These are phyloP conservation scores for Necrosyrtes monachus DNA, from an alignment of 2,797 vertebrate species.

Conservation along the genomic window DNA sequence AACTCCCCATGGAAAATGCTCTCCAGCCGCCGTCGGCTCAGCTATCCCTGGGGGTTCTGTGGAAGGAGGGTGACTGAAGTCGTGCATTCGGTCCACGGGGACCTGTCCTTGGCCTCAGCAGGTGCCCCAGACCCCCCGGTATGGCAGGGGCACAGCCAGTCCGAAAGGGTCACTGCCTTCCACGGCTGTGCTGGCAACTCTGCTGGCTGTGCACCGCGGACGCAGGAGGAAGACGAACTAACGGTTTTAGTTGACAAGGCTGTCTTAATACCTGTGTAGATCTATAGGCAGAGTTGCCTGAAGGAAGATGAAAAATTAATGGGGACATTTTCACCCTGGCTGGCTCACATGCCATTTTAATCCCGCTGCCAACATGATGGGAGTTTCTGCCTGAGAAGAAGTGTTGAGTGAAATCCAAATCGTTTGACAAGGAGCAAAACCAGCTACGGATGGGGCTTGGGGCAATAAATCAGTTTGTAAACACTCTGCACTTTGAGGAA, in stretches of 20 bases:
- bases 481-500: neutral
- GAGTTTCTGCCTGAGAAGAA: slow-evolving; percentile 5
- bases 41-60: neutral
- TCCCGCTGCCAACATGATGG: slow-evolving; percentile 37
- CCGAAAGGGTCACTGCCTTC: neutral
- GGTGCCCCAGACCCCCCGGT: neutral
- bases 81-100: rapidly evolving
- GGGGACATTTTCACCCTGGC: slow-evolving; percentile 56
- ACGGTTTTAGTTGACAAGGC: neutral
- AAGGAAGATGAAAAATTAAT: slow-evolving; percentile 72
- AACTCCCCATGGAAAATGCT: neutral
- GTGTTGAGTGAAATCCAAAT: slow-evolving; percentile 14
- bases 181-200: neutral
- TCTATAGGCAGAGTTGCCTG: slow-evolving; percentile 63
- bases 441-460: neutral
- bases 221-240: neutral
- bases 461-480: slow-evolving; percentile 25
- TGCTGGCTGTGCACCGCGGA: neutral
- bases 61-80: neutral
- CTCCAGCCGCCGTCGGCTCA: rapidly evolving
- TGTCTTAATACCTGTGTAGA: slow-evolving; percentile 56
- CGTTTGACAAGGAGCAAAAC: neutral
- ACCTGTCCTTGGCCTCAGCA: neutral
- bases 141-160: neutral
- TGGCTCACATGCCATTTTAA: slow-evolving; percentile 66